Evolutionary conservation across 2,113 vertebrate genomes (phyloP).

Genomic region (Scomber colias): DNA sequence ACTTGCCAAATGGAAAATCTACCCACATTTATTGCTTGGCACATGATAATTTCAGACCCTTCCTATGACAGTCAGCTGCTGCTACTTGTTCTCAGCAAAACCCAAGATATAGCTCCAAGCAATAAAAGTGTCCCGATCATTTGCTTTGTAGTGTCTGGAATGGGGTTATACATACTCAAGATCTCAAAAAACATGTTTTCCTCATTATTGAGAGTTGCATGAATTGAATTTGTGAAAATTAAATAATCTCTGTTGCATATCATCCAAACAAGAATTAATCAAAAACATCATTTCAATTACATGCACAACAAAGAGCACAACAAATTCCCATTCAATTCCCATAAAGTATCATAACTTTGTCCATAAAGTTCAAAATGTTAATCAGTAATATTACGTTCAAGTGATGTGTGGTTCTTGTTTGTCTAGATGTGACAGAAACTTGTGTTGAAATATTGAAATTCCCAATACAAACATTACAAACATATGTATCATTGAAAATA

Average conservation of each 20-base stretch:
- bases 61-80: conserved; percentile 25
- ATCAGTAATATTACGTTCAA: background rate
- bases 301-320: background rate
- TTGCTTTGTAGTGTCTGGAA: conserved; percentile 1
- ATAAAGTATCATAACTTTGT: background rate
- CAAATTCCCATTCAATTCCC: background rate
- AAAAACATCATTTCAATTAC: background rate
- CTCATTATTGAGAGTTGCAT: background rate
- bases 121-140: background rate
- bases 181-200: conserved; percentile 9
- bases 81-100: conserved; percentile 3
- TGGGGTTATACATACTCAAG: background rate
- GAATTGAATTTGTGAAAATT: background rate
- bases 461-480: background rate
- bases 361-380: background rate
- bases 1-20: no score
- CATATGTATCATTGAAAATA: background rate
- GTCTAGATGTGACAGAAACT: no score
- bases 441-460: background rate
- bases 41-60: no score
- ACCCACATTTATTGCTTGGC: no score
- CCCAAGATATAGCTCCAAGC: background rate
- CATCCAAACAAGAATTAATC: background rate
- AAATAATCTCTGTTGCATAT: background rate
- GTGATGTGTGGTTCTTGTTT: no score